These are phyloP conservation scores for Samia ricini DNA, from an alignment of 1,140 invertebrate genomes.

Conservation along the genomic window DNA sequence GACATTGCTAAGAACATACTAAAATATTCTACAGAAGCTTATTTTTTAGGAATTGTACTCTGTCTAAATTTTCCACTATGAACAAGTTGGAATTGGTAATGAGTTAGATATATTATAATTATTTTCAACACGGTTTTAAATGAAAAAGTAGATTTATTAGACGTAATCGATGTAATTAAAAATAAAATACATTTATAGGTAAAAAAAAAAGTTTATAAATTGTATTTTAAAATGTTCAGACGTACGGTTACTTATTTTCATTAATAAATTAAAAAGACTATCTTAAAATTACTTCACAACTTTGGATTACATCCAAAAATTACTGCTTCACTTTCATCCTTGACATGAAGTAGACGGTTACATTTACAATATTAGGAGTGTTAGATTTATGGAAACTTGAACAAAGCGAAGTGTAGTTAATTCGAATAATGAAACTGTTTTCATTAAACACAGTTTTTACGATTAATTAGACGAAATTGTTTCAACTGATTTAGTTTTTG, in stretches of 20 bases:
- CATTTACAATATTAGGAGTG: constrained; percentile 15
- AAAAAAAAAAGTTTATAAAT: not conserved
- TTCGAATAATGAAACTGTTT: not conserved
- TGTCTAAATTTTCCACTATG: no score
- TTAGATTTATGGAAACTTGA: not conserved
- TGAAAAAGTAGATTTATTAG: no score
- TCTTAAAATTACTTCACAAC: constrained; percentile 17
- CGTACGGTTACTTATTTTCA: constrained; percentile 21
- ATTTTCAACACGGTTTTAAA: no score
- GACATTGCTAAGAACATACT: no score
- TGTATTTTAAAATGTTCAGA: no score
- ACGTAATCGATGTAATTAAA: not conserved
- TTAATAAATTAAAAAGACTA: constrained; percentile 34
- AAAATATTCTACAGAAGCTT: no score
- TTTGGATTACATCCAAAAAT: constrained; percentile 43
- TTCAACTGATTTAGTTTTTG: not conserved
- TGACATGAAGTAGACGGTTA: constrained; percentile 33
- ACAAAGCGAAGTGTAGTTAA: constrained; percentile 1
- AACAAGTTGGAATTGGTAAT: no score
- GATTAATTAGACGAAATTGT: not conserved
- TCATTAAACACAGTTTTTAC: not conserved
- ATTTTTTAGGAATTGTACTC: no score
- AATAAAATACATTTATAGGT: not conserved
- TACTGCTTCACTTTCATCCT: constrained; percentile 40
- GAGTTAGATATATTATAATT: no score